Evolutionary conservation across 2,888 invertebrate species (phyloP).

Genomic region (Nipponacmea schrenckii): DNA sequence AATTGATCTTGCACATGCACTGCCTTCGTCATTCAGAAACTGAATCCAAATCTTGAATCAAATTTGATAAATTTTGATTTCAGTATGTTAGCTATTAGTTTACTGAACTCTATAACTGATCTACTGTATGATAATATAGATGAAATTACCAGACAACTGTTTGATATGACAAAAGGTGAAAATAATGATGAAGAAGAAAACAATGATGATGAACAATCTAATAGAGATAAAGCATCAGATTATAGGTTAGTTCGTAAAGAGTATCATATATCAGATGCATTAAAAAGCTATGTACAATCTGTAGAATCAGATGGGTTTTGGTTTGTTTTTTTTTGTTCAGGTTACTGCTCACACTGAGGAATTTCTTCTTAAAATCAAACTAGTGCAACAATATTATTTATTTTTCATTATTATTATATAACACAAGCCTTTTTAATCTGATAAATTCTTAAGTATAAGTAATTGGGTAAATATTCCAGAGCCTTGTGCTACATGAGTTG

Average conservation of each 20-base stretch:
- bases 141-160: slow-evolving; percentile 63
- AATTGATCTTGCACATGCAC: no score
- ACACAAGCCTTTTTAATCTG: neutral
- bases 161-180: slow-evolving; percentile 49
- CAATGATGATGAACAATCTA: slow-evolving; percentile 16
- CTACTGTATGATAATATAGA: slow-evolving; percentile 70
- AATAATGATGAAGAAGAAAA: slow-evolving; percentile 35
- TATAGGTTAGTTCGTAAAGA: slow-evolving; percentile 2
- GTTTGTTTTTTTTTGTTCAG: no score
- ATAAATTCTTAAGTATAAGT: neutral
- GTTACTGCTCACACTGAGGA: no score
- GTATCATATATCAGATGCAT: no score
- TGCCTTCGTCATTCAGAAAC: no score
- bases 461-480: neutral
- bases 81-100: slow-evolving; percentile 71
- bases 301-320: no score
- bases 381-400: neutral
- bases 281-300: no score
- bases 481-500: no score
- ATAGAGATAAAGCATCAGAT: slow-evolving; percentile 21
- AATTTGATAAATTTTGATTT: slow-evolving; percentile 29
- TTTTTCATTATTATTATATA: neutral
- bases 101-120: slow-evolving; percentile 71
- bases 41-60: no score
- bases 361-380: no score